These are phyloP conservation scores for Clarias fuscus DNA, from an alignment of 2,797 vertebrate species.

Conservation along the genomic window DNA sequence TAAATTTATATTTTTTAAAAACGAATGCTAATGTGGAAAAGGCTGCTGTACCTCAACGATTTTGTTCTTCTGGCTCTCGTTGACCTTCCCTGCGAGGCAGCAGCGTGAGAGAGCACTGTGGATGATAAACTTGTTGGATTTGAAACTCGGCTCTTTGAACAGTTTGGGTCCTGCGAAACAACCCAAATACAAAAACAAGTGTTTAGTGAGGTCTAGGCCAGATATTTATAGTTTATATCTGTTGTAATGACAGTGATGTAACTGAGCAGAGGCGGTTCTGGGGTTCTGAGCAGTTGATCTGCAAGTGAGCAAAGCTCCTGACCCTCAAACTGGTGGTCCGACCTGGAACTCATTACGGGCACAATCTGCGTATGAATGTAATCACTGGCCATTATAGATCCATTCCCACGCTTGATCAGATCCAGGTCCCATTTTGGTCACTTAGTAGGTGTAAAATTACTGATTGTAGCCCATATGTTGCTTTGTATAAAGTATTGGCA, in stretches of 20 bases:
- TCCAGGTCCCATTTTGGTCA: not conserved
- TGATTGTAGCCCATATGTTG: not conserved
- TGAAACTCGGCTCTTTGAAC: conserved; percentile 91
- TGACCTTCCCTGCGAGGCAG: conserved; percentile 90
- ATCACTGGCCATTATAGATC: not conserved
- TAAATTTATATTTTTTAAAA: not conserved
- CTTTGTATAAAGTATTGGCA: not conserved
- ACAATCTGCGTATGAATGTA: not conserved
- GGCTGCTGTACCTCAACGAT: conserved; percentile 79
- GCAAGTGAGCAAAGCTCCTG: not conserved
- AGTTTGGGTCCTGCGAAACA: conserved; percentile 79
- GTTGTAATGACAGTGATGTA: not conserved
- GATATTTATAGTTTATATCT: not conserved
- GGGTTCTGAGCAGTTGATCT: not conserved
- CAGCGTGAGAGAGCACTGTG: conserved; percentile 89
- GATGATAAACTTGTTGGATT: conserved; percentile 94
- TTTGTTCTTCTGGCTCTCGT: conserved; percentile 86
- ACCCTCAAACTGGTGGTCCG: not conserved
- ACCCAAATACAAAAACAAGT: not conserved
- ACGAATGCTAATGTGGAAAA: not conserved
- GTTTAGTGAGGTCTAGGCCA: not conserved
- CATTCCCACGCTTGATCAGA: not conserved
- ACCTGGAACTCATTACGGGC: not conserved
- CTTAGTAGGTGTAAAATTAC: not conserved
- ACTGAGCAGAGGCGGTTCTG: not conserved